Evolutionary conservation across 2,888 invertebrate genomes (phyloP).

Genomic region (Apomyelois bistriatella): DNA sequence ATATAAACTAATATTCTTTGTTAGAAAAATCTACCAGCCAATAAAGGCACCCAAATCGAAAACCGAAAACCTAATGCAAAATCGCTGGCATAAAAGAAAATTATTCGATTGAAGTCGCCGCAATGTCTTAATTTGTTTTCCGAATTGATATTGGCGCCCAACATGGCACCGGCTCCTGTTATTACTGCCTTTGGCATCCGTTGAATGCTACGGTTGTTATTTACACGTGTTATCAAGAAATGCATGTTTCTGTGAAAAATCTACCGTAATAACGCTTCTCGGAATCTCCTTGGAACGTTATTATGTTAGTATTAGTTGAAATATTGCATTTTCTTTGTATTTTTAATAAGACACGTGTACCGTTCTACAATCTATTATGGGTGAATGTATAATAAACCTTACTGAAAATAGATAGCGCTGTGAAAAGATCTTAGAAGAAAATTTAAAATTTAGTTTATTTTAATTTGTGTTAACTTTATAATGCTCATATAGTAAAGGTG

Average conservation of each 20-base stretch:
- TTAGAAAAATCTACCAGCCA: too few relatives aligned
- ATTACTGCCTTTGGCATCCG: conserved; percentile 2
- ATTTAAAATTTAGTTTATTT: too few relatives aligned
- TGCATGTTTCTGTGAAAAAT: conserved; percentile 2
- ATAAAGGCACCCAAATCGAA: too few relatives aligned
- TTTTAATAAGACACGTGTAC: not conserved
- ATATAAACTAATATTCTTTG: too few relatives aligned
- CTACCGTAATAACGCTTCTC: not conserved
- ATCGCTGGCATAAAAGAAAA: not conserved
- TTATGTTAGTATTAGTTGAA: not conserved
- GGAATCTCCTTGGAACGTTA: not conserved
- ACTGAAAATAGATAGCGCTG: too few relatives aligned
- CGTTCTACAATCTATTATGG: too few relatives aligned
- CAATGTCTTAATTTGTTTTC: conserved; percentile 1
- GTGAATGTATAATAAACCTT: too few relatives aligned
- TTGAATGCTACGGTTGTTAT: conserved; percentile 17
- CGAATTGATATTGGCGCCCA: conserved; percentile 18
- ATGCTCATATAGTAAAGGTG: too few relatives aligned
- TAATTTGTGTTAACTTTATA: too few relatives aligned
- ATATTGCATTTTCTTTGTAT: not conserved
- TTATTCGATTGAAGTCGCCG: not conserved
- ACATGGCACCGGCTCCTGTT: conserved; percentile 3
- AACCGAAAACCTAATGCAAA: not conserved
- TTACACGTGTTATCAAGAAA: conserved; percentile 23
- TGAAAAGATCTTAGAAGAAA: too few relatives aligned